Conservation (phyloP, 2,888 invertebrate genomes). For the Boloria selene region DNA sequence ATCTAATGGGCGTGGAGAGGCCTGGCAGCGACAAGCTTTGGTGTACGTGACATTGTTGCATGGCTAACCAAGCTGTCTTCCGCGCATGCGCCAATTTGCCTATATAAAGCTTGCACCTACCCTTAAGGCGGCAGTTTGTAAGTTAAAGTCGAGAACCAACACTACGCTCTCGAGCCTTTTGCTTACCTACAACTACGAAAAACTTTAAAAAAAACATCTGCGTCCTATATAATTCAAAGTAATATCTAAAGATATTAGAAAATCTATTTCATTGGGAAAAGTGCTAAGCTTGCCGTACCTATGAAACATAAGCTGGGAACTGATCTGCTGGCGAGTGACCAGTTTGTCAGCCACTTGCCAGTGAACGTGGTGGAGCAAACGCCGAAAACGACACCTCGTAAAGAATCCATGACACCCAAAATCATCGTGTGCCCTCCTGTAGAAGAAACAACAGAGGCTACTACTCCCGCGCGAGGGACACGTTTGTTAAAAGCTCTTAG, state of each 20-base stretch:
- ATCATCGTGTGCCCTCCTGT: constrained; percentile 77
- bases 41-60: constrained; percentile 55
- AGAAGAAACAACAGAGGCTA: constrained; percentile 81
- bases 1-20: constrained; percentile 29
- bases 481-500: constrained; percentile 86
- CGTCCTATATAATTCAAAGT: constrained; percentile 38
- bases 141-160: constrained; percentile 53
- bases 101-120: constrained; percentile 55
- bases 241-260: constrained; percentile 43
- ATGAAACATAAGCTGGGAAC: constrained; percentile 72
- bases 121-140: constrained; percentile 59
- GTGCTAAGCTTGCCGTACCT: constrained; percentile 52
- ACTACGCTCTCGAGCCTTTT: constrained; percentile 49
- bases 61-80: constrained; percentile 40
- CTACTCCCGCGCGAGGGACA: constrained; percentile 82
- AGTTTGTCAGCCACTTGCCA: constrained; percentile 61
- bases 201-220: constrained; percentile 60
- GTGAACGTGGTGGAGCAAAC: constrained; percentile 56
- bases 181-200: constrained; percentile 52
- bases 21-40: constrained; percentile 45
- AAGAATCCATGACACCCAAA: constrained; percentile 68
- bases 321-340: constrained; percentile 63
- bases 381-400: constrained; percentile 53
- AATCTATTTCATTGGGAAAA: constrained; percentile 38
- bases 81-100: constrained; percentile 63